Percentiles rank a stretch among this genome's conserved stretches.
These are phyloP conservation scores for Dipodomys stephensi DNA, from an alignment of 2,113 vertebrate genomes.

Conservation along the genomic window DNA sequence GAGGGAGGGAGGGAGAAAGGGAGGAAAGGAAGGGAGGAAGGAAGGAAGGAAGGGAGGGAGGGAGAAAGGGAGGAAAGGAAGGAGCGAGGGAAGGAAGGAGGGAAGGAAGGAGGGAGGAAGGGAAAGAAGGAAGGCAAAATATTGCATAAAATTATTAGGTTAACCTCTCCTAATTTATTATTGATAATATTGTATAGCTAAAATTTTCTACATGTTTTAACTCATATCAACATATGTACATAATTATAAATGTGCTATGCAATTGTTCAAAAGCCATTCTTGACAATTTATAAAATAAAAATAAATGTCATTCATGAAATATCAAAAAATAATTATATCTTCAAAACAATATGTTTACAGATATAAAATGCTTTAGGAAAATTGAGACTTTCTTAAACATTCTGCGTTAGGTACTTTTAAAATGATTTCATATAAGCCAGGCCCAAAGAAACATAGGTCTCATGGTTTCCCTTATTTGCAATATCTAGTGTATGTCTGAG, in stretches of 20 bases:
- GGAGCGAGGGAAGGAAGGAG: too few species aligned
- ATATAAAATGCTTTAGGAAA: neutral
- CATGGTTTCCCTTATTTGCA: too few species aligned
- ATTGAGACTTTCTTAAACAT: neutral
- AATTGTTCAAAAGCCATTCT: neutral
- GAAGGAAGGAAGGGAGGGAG: too few species aligned
- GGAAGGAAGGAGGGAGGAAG: too few species aligned
- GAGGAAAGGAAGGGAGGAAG: too few species aligned
- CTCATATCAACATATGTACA: neutral
- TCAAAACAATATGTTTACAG: neutral
- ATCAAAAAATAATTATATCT: neutral
- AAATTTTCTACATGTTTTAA: neutral
- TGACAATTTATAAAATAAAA: slow-evolving; percentile 15
- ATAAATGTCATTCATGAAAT: neutral
- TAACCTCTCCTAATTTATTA: neutral
- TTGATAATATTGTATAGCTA: neutral
- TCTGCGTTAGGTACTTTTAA: neutral
- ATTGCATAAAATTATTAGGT: neutral
- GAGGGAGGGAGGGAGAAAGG: too few species aligned
- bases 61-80: too few species aligned
- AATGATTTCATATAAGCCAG: too few species aligned
- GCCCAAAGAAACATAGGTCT: too few species aligned
- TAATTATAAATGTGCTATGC: neutral
- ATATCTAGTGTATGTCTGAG: too few species aligned
- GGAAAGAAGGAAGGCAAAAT: neutral